A percentile compares a stretch with the other conserved stretches of the same genome.
Evolutionary conservation across 2,113 vertebrate species (phyloP).

Genomic region (Burhinus bistriatus): DNA sequence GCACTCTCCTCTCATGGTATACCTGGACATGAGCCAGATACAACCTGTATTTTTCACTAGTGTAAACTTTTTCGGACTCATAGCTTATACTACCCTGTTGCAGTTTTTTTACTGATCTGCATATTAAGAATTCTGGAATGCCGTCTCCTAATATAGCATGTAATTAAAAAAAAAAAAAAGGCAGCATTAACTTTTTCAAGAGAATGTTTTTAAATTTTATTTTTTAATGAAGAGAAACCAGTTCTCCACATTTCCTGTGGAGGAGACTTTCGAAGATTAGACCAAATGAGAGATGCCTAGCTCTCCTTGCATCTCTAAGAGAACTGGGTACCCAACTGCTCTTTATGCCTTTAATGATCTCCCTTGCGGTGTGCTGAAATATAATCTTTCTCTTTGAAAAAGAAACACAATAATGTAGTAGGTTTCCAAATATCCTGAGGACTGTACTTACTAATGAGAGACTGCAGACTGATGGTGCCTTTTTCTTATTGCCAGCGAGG

Average conservation of each 20-base stretch:
- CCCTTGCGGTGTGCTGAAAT: neutral
- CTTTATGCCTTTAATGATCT: neutral
- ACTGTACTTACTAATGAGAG: neutral
- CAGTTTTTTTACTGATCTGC: neutral
- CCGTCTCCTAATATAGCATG: neutral
- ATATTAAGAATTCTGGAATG: neutral
- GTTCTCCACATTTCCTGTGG: neutral
- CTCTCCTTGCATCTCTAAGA: neutral
- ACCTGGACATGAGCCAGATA: neutral
- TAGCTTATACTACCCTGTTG: neutral
- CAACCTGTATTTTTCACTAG: neutral
- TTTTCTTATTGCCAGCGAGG: neutral
- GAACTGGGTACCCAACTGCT: neutral
- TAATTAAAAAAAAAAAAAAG: neutral
- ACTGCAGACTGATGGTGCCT: neutral
- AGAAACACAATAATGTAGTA: neutral
- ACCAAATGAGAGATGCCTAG: neutral
- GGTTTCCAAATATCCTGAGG: conserved; percentile 17
- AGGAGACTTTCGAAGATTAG: neutral
- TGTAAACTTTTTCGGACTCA: neutral
- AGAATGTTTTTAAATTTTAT: neutral
- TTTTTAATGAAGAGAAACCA: neutral
- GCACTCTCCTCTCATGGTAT: neutral
- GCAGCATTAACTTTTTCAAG: neutral
- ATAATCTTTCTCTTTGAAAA: neutral